Conservation (phyloP, 2,113 vertebrate genomes). For the Mirounga angustirostris region DNA sequence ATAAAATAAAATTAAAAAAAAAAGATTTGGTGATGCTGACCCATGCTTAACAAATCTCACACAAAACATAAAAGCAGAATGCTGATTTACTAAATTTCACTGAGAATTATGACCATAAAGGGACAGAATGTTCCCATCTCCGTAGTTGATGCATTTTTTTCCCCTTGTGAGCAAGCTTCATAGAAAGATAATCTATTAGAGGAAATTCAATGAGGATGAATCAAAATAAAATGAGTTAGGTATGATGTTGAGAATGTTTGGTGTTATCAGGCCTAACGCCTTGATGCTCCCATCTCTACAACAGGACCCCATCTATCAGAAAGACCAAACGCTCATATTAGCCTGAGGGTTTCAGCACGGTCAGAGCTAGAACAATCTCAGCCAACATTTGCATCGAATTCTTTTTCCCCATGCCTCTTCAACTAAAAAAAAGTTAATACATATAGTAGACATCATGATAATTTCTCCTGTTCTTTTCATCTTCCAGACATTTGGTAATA, state of each 20-base stretch:
- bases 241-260: neutral
- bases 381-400: neutral
- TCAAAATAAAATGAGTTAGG: neutral
- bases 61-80: neutral
- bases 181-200: conserved; percentile 16
- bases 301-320: neutral
- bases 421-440: neutral
- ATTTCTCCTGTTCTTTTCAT: neutral
- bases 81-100: conserved; percentile 3
- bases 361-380: neutral
- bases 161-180: neutral
- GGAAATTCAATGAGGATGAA: neutral
- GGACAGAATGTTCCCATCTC: conserved; percentile 3
- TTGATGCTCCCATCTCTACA: neutral
- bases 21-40: neutral
- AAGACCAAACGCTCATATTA: neutral
- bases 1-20: too few relatives aligned
- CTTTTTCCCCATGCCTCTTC: neutral
- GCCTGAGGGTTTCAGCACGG: neutral
- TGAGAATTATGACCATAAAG: neutral
- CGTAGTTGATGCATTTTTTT: neutral
- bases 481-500: neutral
- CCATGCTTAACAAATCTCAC: neutral
- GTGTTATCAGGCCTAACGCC: neutral
- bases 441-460: neutral